Evolutionary conservation across 2,888 invertebrate genomes (phyloP).

Genomic region (Caenorhabditis japonica): DNA sequence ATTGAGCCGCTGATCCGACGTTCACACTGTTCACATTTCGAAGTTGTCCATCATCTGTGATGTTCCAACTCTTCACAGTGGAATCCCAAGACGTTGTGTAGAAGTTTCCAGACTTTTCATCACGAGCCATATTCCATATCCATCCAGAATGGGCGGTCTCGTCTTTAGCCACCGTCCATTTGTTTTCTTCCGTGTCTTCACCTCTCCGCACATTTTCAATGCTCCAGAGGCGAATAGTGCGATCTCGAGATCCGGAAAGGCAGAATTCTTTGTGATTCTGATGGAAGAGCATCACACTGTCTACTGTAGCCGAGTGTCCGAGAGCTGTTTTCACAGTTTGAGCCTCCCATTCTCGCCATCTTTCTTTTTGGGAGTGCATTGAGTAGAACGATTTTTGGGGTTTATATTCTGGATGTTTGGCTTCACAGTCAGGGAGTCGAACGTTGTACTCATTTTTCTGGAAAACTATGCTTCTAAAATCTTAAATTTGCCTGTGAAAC

Average conservation of each 20-base stretch:
- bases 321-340: constrained; percentile 28
- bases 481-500: neutral
- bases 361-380: constrained; percentile 11
- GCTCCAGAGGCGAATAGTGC: constrained; percentile 56
- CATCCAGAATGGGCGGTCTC: constrained; percentile 42
- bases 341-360: constrained; percentile 43
- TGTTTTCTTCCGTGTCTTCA: constrained; percentile 4
- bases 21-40: constrained; percentile 14
- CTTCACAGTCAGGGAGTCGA: constrained; percentile 21
- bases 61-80: constrained; percentile 38
- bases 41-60: constrained; percentile 20
- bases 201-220: constrained; percentile 29
- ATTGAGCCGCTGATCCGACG: constrained; percentile 51
- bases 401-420: constrained; percentile 15
- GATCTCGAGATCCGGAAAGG: constrained; percentile 54
- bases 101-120: constrained; percentile 7
- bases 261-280: constrained; percentile 45
- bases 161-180: constrained; percentile 36
- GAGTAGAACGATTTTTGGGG: constrained; percentile 22
- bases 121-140: constrained; percentile 50
- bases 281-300: constrained; percentile 50
- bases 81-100: constrained; percentile 53
- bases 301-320: constrained; percentile 56
- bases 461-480: neutral
- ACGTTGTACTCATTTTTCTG: constrained; percentile 29